Conservation (phyloP, 1,140 invertebrate species). For the Tachypleus tridentatus region DNA sequence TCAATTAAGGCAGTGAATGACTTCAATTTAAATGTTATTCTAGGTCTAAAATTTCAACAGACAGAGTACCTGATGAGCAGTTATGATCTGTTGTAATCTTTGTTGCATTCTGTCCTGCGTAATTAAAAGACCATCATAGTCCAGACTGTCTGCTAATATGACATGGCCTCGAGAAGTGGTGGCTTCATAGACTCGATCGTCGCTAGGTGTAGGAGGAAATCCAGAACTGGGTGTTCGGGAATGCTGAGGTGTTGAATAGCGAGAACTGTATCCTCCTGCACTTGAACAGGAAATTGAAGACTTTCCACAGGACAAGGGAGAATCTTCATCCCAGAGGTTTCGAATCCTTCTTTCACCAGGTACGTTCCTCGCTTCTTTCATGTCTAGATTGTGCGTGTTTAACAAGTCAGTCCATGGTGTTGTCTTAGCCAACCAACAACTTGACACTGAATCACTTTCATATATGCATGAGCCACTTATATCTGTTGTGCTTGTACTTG, state of each 20-base stretch:
- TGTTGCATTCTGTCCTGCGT: slow-evolving; percentile 63
- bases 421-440: neutral
- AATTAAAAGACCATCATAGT: slow-evolving; percentile 66
- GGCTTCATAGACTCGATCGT: slow-evolving; percentile 28
- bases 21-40: too few relatives aligned
- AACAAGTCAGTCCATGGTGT: slow-evolving; percentile 2
- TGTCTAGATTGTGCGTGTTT: neutral
- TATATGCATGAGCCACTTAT: slow-evolving; percentile 29
- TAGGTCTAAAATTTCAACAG: too few relatives aligned
- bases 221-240: slow-evolving; percentile 33
- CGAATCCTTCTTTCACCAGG: neutral
- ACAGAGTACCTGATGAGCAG: slow-evolving; percentile 53
- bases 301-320: neutral
- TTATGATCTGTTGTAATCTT: slow-evolving; percentile 61
- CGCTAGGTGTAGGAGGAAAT: slow-evolving; percentile 29
- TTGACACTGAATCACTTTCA: slow-evolving; percentile 17
- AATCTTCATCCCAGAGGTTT: neutral
- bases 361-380: neutral
- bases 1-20: too few relatives aligned
- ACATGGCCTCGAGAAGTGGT: slow-evolving; percentile 26
- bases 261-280: slow-evolving; percentile 21
- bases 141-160: slow-evolving; percentile 34
- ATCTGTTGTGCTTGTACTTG: slow-evolving; percentile 34
- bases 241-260: slow-evolving; percentile 31
- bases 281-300: slow-evolving; percentile 5